Percentiles rank a stretch among this genome's conserved stretches.
Evolutionary conservation across 1,140 invertebrate genomes (phyloP).

Genomic region (Coptotermes formosanus): DNA sequence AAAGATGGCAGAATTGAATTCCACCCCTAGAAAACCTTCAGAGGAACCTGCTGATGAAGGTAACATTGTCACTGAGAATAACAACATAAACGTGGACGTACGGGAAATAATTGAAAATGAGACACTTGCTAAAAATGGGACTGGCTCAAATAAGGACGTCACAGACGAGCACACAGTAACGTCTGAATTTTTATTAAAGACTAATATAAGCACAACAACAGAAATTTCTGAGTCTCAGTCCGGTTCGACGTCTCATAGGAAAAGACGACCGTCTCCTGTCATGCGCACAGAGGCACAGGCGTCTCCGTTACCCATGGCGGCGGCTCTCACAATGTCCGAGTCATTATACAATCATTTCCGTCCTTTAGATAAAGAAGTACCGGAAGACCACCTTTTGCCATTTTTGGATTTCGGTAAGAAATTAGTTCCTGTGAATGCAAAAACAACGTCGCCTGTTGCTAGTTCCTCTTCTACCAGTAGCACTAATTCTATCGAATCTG

Average conservation of each 20-base stretch:
- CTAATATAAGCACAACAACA: too few species aligned
- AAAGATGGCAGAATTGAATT: too few species aligned
- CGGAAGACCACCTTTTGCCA: slow-evolving; percentile 64
- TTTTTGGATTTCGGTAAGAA: slow-evolving; percentile 71
- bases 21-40: too few species aligned
- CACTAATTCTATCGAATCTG: background rate
- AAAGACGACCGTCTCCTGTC: background rate
- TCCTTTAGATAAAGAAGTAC: slow-evolving; percentile 59
- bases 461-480: background rate
- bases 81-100: too few species aligned
- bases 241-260: background rate
- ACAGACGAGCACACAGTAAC: too few species aligned
- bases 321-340: background rate
- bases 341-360: slow-evolving; percentile 35
- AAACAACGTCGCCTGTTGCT: background rate
- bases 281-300: too few species aligned
- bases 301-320: background rate
- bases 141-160: too few species aligned
- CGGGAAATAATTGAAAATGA: background rate
- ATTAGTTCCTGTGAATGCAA: slow-evolving; percentile 42
- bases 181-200: too few species aligned
- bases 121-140: background rate
- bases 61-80: background rate
- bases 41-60: background rate
- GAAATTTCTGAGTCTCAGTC: too few species aligned